Percentiles rank a stretch among this genome's conserved stretches.
Conservation (phyloP, 2,888 invertebrate species). For the Apocheima hispidaria region DNA sequence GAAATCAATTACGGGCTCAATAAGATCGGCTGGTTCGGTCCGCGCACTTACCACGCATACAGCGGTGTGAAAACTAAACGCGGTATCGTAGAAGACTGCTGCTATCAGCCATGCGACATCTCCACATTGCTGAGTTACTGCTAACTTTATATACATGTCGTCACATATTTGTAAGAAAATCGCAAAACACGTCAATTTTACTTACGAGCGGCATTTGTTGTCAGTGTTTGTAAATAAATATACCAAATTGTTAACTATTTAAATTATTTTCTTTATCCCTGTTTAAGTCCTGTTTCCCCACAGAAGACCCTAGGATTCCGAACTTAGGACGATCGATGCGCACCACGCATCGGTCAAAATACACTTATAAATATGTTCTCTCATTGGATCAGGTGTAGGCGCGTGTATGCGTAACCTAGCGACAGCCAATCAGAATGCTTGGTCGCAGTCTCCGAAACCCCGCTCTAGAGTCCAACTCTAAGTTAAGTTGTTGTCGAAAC, state of each 20-base stretch:
- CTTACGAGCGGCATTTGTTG: neutral
- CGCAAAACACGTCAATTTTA: neutral
- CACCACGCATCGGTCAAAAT: too few relatives aligned
- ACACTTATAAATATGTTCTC: too few relatives aligned
- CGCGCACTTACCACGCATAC: constrained; percentile 30
- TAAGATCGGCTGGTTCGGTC: constrained; percentile 26
- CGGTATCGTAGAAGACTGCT: constrained; percentile 37
- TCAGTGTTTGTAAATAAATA: constrained; percentile 2
- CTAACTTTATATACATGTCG: neutral
- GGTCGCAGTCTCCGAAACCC: too few relatives aligned
- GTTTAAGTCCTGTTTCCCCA: too few relatives aligned
- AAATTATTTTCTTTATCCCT: neutral
- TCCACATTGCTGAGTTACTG: constrained; percentile 32
- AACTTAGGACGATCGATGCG: too few relatives aligned
- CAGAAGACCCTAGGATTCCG: too few relatives aligned
- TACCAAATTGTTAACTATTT: neutral
- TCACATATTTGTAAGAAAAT: neutral
- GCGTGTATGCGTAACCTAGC: too few relatives aligned
- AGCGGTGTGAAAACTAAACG: constrained; percentile 32
- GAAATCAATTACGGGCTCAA: constrained; percentile 20
- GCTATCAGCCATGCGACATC: constrained; percentile 25
- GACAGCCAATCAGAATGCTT: too few relatives aligned
- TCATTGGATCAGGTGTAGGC: too few relatives aligned
- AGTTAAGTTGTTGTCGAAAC: too few relatives aligned
- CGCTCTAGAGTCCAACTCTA: too few relatives aligned